Evolutionary conservation across 2,888 invertebrate genomes (phyloP).

Genomic region (Erebia ligea): DNA sequence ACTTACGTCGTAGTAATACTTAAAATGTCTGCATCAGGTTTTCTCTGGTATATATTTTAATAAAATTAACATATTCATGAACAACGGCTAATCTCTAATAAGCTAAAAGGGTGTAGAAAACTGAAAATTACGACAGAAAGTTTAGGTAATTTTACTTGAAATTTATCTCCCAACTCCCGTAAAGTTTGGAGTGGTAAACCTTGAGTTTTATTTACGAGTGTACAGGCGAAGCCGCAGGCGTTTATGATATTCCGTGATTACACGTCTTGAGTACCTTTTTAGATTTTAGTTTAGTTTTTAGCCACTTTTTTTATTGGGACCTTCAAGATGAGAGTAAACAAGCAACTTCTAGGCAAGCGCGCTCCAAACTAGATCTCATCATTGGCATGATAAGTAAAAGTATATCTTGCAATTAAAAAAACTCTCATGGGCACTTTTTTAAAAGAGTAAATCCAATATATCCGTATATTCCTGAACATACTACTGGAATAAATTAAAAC

Average conservation of each 20-base stretch:
- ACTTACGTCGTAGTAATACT: not conserved
- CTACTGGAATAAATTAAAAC: too few species aligned
- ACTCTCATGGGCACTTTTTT: too few species aligned
- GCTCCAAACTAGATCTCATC: too few species aligned
- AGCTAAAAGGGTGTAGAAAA: not conserved
- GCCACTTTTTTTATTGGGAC: too few species aligned
- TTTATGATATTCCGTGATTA: not conserved
- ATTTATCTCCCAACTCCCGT: not conserved
- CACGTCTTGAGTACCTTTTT: not conserved
- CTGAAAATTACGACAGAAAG: not conserved
- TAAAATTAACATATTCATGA: not conserved
- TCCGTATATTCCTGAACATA: too few species aligned
- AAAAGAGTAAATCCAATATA: too few species aligned
- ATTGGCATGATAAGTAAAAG: too few species aligned
- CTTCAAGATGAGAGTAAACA: too few species aligned
- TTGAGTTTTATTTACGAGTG: not conserved
- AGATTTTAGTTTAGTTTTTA: too few species aligned
- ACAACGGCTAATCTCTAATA: not conserved
- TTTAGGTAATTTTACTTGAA: not conserved
- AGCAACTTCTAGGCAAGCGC: too few species aligned
- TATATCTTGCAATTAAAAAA: too few species aligned
- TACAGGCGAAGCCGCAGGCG: not conserved
- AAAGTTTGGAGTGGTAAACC: slow-evolving; percentile 5
- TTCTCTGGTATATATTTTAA: not conserved
- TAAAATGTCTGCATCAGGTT: not conserved